These are phyloP conservation scores for Tyrannus savana DNA, from an alignment of 2,113 vertebrate species.

Conservation along the genomic window DNA sequence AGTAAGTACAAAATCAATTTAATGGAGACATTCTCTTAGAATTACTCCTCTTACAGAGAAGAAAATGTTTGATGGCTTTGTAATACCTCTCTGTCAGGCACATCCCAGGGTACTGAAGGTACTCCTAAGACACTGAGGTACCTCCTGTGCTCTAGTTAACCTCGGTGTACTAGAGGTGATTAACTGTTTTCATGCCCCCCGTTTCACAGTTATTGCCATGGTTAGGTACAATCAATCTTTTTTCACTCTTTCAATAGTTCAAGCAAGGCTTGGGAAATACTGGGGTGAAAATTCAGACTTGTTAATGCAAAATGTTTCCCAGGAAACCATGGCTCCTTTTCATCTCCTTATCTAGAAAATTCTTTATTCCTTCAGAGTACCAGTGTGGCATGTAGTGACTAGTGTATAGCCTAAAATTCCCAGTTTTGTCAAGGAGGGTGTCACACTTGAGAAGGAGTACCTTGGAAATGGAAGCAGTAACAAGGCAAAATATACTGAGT, in stretches of 20 bases:
- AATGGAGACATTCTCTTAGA: background rate
- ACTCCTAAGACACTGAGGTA: background rate
- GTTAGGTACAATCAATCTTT: background rate
- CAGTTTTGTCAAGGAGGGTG: background rate
- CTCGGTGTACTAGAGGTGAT: background rate
- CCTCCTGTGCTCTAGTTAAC: background rate
- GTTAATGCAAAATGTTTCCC: background rate
- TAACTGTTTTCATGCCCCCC: background rate
- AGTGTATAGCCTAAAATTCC: background rate
- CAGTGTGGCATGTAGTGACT: background rate
- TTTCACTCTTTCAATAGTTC: background rate
- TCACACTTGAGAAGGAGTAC: background rate
- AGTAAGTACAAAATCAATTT: background rate
- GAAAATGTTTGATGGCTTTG: background rate
- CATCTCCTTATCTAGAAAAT: background rate
- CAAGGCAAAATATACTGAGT: background rate
- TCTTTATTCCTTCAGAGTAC: background rate
- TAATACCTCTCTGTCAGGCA: background rate
- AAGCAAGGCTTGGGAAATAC: background rate
- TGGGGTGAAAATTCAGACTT: background rate
- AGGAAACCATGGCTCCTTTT: background rate
- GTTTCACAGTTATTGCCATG: background rate
- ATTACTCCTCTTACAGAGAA: background rate
- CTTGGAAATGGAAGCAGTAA: background rate
- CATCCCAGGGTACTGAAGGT: background rate